phyloP scores from a whole-genome alignment of 2,797 vertebrate species.

The Bradypodion pumilum region DNA sequence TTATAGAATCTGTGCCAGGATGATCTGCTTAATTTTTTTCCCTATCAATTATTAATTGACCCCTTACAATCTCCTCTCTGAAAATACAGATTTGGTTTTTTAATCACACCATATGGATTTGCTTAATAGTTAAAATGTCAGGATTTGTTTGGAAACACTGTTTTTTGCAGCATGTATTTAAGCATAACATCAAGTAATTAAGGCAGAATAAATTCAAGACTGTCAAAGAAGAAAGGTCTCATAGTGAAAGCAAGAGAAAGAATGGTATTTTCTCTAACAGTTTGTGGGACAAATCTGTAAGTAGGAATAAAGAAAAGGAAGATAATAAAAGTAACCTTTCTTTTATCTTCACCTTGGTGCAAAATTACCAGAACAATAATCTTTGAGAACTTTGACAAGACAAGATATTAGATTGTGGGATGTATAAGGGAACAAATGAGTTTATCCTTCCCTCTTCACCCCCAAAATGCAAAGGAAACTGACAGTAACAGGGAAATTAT shows the following conservation, averaged over 20 bases:
- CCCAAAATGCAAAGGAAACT: neutral
- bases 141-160: conserved; percentile 39
- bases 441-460: too few species aligned
- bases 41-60: neutral
- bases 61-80: neutral
- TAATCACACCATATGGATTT: neutral
- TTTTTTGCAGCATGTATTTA: conserved; percentile 22
- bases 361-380: conserved; percentile 26
- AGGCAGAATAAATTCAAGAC: conserved; percentile 33
- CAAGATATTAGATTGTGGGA: neutral
- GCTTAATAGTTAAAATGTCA: conserved; percentile 12
- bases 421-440: neutral
- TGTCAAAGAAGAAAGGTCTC: conserved; percentile 30
- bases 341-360: conserved; percentile 30
- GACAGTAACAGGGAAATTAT: neutral
- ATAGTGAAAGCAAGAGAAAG: conserved; percentile 45
- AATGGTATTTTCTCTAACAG: conserved; percentile 27
- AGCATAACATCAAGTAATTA: conserved; percentile 39
- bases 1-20: neutral
- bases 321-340: conserved; percentile 64
- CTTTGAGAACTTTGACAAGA: conserved; percentile 8
- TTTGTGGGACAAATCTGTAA: neutral
- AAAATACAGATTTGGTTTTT: conserved; percentile 28
- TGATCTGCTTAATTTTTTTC: neutral
- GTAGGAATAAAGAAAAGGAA: neutral